Evolutionary conservation across 2,888 invertebrate genomes (phyloP).

Genomic region (Eucera pruinosa): DNA sequence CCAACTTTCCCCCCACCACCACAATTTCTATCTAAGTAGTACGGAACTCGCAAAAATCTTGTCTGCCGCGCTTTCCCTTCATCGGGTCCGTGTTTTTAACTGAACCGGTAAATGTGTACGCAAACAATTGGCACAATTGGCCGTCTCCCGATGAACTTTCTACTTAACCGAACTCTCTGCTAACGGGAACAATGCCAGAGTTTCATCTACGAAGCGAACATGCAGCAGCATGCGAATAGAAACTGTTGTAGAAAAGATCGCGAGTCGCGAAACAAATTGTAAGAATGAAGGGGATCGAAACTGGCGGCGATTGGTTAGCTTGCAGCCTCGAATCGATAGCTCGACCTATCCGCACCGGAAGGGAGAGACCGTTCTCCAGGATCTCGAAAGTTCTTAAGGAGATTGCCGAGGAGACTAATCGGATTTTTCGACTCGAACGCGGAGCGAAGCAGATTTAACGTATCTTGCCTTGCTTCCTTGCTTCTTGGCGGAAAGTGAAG

Average conservation of each 20-base stretch:
- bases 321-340: constrained; percentile 37
- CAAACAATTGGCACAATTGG: constrained; percentile 55
- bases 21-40: background rate
- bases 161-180: constrained; percentile 48
- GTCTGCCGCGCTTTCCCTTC: constrained; percentile 16
- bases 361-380: background rate
- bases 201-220: constrained; percentile 22
- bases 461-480: background rate
- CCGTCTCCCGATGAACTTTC: constrained; percentile 35
- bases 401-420: constrained; percentile 47
- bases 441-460: constrained; percentile 32
- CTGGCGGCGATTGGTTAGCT: constrained; percentile 47
- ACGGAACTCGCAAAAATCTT: background rate
- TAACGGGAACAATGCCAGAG: constrained; percentile 33
- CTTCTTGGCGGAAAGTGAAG: background rate
- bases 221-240: constrained; percentile 10
- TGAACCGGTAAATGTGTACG: constrained; percentile 42
- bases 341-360: background rate
- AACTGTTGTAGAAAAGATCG: too few species aligned
- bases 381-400: constrained; percentile 33
- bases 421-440: constrained; percentile 41
- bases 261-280: constrained; percentile 60
- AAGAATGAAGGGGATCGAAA: constrained; percentile 42
- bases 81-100: constrained; percentile 28
- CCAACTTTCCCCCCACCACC: too few species aligned